Evolutionary conservation across 2,797 vertebrate species (phyloP).

Genomic region (Mormyrus proboscirostris): DNA sequence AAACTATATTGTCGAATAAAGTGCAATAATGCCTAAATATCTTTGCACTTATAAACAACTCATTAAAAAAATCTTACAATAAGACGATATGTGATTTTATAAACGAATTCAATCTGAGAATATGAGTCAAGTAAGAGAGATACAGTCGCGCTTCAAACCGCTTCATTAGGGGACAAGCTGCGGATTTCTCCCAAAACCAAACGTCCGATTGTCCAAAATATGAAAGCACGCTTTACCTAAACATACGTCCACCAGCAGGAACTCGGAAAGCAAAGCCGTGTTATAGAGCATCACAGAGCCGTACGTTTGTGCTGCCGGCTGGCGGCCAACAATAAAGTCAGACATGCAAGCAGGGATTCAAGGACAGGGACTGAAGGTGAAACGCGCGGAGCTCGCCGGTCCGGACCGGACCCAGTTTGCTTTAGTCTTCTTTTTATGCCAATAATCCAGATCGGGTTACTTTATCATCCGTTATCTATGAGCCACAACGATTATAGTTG

Average conservation of each 20-base stretch:
- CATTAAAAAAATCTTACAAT: background rate
- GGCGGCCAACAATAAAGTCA: background rate
- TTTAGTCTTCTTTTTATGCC: background rate
- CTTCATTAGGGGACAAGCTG: background rate
- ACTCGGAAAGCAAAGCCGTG: background rate
- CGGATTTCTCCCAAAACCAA: background rate
- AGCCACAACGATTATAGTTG: background rate
- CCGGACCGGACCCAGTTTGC: background rate
- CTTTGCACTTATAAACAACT: background rate
- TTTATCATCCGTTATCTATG: background rate
- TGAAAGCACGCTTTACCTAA: background rate
- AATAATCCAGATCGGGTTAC: background rate
- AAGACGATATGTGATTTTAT: background rate
- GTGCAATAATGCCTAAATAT: background rate
- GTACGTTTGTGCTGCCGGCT: background rate
- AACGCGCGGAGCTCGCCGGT: background rate
- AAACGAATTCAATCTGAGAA: background rate
- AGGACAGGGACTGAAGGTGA: slow-evolving; percentile 29
- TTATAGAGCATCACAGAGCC: background rate
- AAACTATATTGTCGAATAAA: background rate
- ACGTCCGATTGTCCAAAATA: background rate
- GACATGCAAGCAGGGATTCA: slow-evolving; percentile 11
- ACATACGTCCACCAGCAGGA: background rate
- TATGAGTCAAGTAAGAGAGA: background rate
- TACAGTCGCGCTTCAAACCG: background rate